Base-by-base conservation (phyloP, 2,888 invertebrate genomes). In the Synergus itoensis region DNA sequence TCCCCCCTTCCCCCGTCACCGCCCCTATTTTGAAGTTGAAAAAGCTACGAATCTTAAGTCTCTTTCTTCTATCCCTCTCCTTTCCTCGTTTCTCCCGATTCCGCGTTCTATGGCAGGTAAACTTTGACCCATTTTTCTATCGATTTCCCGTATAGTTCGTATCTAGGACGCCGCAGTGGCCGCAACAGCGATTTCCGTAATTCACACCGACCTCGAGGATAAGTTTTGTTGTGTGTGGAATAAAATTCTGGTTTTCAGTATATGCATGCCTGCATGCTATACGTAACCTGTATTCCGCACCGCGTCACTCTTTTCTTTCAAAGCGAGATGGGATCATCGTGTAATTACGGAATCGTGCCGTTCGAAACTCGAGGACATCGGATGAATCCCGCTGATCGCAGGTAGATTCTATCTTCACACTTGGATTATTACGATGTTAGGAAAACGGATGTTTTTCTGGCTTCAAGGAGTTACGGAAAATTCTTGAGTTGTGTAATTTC, bases 71-170 rank as follows among this genome's bases (percentile, higher is more conserved):
- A 18, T 67, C 77, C 36, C 73, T 18, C 67, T 36, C 40, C 53
- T 77, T 36, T 48, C 11, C n/a, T 18, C 41, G 63, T 65, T 76
- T 43, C 73, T 16, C 75, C 40, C 16, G 21, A 57, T 45, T 43
- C 63, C 43, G 45, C 18, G 40, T 60, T 63, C 40, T 45, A 14
- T 45, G 78, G 79, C 80, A 73, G 73, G 83, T 80, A 87, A 89
- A 84, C 89, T 90, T 86, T 89, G 90, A 91, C 91, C 91, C 86
- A 91, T 91, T 90, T 91, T 90, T 89, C 88, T 88, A 90, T 91
- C 88, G 90, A 90, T 90, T 85, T 86, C 83, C 82, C 79, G 79
- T 79, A 79, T 64, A 80, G 48, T 80, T 79, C 81, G 77, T 81
- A 85, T 84, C 82, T 84, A 79, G 85, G 83, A 83, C 86, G 82